Base-by-base conservation (phyloP, 37 sponge, comb jelly and placozoan species). In the Amphimedon queenslandica region DNA sequence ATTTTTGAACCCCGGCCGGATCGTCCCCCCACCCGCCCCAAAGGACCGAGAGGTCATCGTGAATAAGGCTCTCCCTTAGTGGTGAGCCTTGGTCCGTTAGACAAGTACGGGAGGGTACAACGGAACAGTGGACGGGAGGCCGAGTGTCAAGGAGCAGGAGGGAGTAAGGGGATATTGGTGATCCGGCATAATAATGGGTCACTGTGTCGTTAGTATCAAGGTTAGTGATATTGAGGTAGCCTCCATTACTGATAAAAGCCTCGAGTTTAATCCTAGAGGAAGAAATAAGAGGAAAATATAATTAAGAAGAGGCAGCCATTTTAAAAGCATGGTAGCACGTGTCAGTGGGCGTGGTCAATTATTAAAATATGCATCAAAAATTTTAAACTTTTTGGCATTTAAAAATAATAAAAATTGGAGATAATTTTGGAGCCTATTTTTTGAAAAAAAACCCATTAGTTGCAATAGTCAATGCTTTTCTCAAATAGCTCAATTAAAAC, bases 11-110 rank as follows among this genome's bases (percentile, higher is more conserved):
- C 11, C 72, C 79, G 0, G 92, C 67, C 34, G 86, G 92, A 13
- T 32, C 34, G 57, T 91, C 92, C 0, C 4, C 28, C 82, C 83
- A 91, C 10, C 92, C 92, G 1, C 92, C 92, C 92, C 92, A 91
- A n/a, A 27, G 1, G 4, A 81, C 69, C n/a, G 6, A 20, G 41
- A 20, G 2, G 76, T 65, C 21, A 70, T 69, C 57, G 53, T 66
- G 3, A 53, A 51, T 8, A 57, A 41, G 2, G 71, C 63, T 47
- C 55, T 16, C 29, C 76, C 37, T 1, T 74, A 27, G 34, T 43
- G 34, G 61, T 76, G 80, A 28, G 42, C 55, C 23, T 53, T 33
- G 56, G 31, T 67, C 27, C 5, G 23, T n/a, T 6, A 53, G 43
- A 39, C 82, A 78, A 30, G 25, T 63, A 21, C n/a, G 0, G 8